Evolutionary conservation across 1,140 invertebrate genomes (phyloP).

Genomic region (Acromyrmex heyeri): DNA sequence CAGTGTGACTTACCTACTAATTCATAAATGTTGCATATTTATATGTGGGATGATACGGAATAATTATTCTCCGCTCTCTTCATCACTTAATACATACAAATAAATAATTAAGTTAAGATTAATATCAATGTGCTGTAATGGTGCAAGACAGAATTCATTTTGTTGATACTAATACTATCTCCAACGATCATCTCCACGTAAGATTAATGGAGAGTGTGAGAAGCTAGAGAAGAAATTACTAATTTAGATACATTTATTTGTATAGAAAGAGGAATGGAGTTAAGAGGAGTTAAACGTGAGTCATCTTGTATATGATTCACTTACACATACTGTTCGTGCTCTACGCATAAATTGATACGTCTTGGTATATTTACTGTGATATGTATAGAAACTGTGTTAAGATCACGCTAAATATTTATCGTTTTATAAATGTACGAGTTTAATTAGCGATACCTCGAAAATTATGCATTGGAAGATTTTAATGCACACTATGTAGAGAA

Average conservation of each 20-base stretch:
- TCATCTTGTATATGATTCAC: constrained; percentile 30
- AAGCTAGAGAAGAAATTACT: background rate
- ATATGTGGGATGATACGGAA: background rate
- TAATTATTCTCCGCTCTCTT: constrained; percentile 25
- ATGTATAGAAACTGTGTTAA: constrained; percentile 64
- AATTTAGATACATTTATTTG: constrained; percentile 13
- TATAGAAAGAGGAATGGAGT: background rate
- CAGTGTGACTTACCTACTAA: constrained; percentile 53
- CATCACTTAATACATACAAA: background rate
- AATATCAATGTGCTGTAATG: background rate
- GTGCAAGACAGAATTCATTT: background rate
- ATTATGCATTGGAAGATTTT: constrained; percentile 23
- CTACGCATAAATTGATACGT: constrained; percentile 25
- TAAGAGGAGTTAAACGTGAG: background rate
- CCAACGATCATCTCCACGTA: background rate
- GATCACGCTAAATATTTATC: constrained; percentile 54
- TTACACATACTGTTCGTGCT: constrained; percentile 15
- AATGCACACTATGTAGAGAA: constrained; percentile 26
- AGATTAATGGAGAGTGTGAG: background rate
- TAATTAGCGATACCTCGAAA: constrained; percentile 30
- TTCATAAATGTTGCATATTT: constrained; percentile 41
- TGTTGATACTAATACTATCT: constrained; percentile 4
- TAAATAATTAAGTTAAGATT: constrained; percentile 14
- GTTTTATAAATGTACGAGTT: constrained; percentile 22
- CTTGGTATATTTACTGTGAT: constrained; percentile 69